phyloP scores from a whole-genome alignment of 2,888 invertebrate species.

The Hetaerina titia region DNA sequence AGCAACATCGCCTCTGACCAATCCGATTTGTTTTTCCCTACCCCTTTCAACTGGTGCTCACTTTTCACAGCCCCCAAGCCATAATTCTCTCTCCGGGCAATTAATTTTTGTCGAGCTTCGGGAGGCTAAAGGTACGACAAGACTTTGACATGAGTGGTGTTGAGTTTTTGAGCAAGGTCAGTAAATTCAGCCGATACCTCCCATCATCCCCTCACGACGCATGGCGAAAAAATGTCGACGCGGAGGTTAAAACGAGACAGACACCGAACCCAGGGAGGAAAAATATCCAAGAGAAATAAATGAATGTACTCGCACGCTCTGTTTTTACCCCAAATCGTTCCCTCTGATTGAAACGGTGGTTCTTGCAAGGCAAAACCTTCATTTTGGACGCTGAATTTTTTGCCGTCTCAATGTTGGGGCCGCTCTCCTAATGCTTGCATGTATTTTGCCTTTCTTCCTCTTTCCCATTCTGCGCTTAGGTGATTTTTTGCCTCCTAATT shows the following conservation, averaged over 20 bases:
- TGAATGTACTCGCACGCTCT: background rate
- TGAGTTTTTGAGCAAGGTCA: slow-evolving; percentile 9
- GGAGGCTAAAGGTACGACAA: background rate
- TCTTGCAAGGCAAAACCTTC: background rate
- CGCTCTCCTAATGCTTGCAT: background rate
- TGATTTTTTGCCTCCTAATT: background rate
- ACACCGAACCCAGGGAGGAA: background rate
- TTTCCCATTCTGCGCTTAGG: background rate
- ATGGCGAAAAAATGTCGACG: background rate
- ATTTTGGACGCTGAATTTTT: background rate
- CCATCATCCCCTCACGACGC: background rate
- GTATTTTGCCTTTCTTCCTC: background rate
- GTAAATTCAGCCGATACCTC: background rate
- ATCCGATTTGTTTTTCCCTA: background rate
- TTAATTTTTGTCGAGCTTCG: slow-evolving; percentile 7
- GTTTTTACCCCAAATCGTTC: slow-evolving; percentile 1
- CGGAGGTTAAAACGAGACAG: background rate
- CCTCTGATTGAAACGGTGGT: slow-evolving; percentile 19
- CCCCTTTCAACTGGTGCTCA: background rate
- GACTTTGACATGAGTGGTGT: background rate
- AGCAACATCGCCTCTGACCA: background rate
- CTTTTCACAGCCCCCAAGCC: background rate
- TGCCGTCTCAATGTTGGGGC: background rate
- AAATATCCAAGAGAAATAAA: slow-evolving; percentile 20
- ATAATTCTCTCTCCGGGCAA: background rate